Base-by-base conservation (phyloP, 2,888 invertebrate species). In the Tupiocoris notatus region DNA sequence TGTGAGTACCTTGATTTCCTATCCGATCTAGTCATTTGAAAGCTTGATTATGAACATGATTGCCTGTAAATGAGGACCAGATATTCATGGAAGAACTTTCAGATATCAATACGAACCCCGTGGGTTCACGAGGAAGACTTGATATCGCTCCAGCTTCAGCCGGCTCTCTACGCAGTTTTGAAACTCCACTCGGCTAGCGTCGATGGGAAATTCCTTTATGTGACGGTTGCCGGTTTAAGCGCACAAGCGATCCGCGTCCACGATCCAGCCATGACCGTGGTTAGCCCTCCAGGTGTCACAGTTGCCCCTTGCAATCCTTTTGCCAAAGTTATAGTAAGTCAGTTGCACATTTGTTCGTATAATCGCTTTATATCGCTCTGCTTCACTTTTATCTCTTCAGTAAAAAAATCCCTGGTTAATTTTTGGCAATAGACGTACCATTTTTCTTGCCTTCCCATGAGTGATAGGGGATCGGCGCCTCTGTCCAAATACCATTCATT, bases 151-250 rank as follows among this genome's bases (percentile, higher is more conserved):
- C 89, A 91, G 82, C 95, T 96, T 85, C 88, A 91, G 7, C 91
- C 95, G 0, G 96, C 96, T 0, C 89, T 97, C 83, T 88, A 89
- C 80, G 89, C 92, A 0, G 88, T 89, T 0, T 92, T 94, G 87
- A 89, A 92, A 71, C 86, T 97, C 16, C 92, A 95, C 78, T 95
- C 96, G 0, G 92, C 92, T 0, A 89, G 91, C 81, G 88, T 89
- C n/a, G 87, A 92, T 80, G 39, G 39, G 39, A 96, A 96, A 85
- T 95, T 93, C 82, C 83, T 96, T 18, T 93, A 95, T 83, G 89
- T 95, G 23, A 87, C 89, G 56, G 87, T 91, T 1, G 88, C 88
- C 2, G 91, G 92, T 22, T 84, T 88, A 58, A 84, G 85, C 25
- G 80, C 79, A 76, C 85, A 84, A 75, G 80, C 82, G 12, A 77